Evolutionary conservation across 2,888 invertebrate genomes (phyloP).

Genomic region (Ochropacha duplaris): DNA sequence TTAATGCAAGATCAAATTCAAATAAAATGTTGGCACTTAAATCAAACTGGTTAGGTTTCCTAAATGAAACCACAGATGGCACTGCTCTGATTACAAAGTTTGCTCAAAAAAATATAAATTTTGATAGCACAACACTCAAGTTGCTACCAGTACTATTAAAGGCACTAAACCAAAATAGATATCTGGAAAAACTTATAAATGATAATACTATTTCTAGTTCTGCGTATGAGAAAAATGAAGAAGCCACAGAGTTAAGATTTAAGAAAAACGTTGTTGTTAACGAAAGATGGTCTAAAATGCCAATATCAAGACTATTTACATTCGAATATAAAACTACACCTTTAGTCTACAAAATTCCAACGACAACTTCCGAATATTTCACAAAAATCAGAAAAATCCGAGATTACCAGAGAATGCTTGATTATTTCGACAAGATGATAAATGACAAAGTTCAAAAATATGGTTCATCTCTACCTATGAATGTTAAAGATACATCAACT

Average conservation of each 20-base stretch:
- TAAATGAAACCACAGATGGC: conserved; percentile 47
- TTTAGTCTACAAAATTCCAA: conserved; percentile 46
- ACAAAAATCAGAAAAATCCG: conserved; percentile 61
- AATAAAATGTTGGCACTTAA: conserved; percentile 28
- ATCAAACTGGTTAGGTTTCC: conserved; percentile 51
- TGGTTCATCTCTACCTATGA: conserved; percentile 34
- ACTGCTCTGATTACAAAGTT: conserved; percentile 44
- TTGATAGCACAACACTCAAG: conserved; percentile 51
- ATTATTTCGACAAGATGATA: conserved; percentile 67
- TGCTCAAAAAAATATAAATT: conserved; percentile 37
- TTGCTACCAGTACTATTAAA: conserved; percentile 61
- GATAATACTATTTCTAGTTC: conserved; percentile 46
- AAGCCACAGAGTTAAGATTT: conserved; percentile 41
- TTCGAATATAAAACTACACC: conserved; percentile 60
- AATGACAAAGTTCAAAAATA: conserved; percentile 47
- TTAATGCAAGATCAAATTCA: conserved; percentile 35
- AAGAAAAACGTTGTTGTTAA: conserved; percentile 47
- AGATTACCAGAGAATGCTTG: conserved; percentile 61
- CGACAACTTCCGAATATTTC: conserved; percentile 63
- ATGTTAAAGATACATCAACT: conserved; percentile 20
- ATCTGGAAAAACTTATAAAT: conserved; percentile 51
- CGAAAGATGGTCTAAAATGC: conserved; percentile 49
- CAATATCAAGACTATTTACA: conserved; percentile 44
- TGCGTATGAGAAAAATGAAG: conserved; percentile 27
- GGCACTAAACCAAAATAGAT: conserved; percentile 54